Percentiles rank a stretch among this genome's conserved stretches.
These are phyloP conservation scores for Brachyhypopomus occidentalis DNA, from an alignment of 2,113 vertebrate genomes.

Conservation along the genomic window DNA sequence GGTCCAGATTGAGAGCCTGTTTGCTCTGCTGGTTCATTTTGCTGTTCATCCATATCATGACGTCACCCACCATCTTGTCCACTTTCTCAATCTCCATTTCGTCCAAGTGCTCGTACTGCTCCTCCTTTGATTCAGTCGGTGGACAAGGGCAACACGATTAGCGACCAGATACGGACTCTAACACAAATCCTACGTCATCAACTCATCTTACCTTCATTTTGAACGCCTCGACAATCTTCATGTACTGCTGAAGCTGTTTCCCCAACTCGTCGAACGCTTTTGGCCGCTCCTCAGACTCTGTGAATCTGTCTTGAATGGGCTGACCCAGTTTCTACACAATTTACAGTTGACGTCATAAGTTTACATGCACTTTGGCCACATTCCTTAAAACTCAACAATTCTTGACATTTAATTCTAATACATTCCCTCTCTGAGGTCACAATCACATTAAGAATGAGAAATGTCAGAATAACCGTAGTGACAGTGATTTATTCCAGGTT, in stretches of 20 bases:
- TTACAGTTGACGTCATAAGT: not conserved
- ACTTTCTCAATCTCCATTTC: conserved; percentile 86
- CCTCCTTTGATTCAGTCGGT: conserved; percentile 75
- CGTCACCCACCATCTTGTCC: conserved; percentile 82
- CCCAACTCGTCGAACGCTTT: conserved; percentile 95
- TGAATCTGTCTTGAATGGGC: conserved; percentile 87
- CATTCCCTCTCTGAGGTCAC: too few species aligned
- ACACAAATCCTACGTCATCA: not conserved
- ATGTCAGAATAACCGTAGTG: too few species aligned
- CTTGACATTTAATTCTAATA: too few species aligned
- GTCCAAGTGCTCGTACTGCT: conserved; percentile 92
- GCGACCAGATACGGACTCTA: not conserved
- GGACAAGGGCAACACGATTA: not conserved
- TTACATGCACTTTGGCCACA: too few species aligned
- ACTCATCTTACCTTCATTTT: conserved; percentile 86
- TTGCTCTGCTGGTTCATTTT: conserved; percentile 94
- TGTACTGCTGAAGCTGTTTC: conserved; percentile 93
- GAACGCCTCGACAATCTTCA: conserved; percentile 90
- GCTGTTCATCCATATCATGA: conserved; percentile 98
- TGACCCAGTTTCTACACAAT: conserved; percentile 82
- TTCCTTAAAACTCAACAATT: not conserved
- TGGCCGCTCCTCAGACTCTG: conserved; percentile 91
- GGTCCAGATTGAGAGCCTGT: conserved; percentile 84
- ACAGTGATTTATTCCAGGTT: too few species aligned
- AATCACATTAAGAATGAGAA: too few species aligned